phyloP scores from a whole-genome alignment of 2,888 invertebrate species.

The Ferdinandea cuprea region DNA sequence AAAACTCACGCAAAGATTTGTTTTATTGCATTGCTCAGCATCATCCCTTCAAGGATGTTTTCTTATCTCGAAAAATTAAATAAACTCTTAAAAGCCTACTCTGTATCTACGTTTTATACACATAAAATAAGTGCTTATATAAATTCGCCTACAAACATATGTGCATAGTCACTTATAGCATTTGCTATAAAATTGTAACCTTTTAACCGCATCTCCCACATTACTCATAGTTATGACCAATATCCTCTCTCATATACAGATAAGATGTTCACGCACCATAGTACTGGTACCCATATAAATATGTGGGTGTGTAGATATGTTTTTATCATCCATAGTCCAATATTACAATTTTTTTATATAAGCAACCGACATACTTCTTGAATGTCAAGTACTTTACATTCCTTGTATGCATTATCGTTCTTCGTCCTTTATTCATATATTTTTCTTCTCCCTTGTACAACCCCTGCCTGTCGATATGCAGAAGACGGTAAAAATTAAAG shows the following conservation, averaged over 20 bases:
- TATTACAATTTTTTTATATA: slow-evolving; percentile 25
- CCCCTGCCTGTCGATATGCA: background rate
- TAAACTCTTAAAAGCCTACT: no score
- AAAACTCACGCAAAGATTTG: no score
- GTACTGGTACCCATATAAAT: slow-evolving; percentile 6
- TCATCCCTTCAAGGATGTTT: no score
- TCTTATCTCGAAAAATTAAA: no score
- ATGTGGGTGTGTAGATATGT: background rate
- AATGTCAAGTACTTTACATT: slow-evolving; percentile 53
- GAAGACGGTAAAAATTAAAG: slow-evolving; percentile 62
- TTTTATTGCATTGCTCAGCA: no score
- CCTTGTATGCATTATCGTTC: slow-evolving; percentile 29
- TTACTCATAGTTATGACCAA: background rate
- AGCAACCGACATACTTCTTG: slow-evolving; percentile 10
- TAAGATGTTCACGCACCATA: slow-evolving; percentile 13
- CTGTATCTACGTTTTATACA: no score
- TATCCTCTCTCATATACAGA: slow-evolving; percentile 1
- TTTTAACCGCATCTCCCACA: slow-evolving; percentile 1
- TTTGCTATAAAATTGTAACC: no score
- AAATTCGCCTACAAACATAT: no score
- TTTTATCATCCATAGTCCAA: slow-evolving; percentile 48
- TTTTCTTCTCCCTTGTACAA: background rate
- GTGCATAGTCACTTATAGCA: no score
- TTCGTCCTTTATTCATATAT: slow-evolving; percentile 63
- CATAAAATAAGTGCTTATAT: no score